Evolutionary conservation across 2,888 invertebrate species (phyloP).

Genomic region (Parnassius glacialis): DNA sequence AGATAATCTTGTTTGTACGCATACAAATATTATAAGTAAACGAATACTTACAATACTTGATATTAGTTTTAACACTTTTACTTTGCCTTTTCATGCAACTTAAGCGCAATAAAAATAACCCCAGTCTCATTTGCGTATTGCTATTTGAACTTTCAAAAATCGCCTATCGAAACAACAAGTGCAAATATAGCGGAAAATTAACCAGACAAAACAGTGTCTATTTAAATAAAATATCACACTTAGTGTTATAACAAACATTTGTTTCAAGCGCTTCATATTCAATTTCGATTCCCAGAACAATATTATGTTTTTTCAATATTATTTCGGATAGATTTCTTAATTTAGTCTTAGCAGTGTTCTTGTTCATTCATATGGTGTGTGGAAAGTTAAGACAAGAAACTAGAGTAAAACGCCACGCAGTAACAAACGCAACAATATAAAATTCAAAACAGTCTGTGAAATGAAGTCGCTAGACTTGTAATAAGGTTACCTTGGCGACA

Average conservation of each 20-base stretch:
- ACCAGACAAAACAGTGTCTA: conserved; percentile 12
- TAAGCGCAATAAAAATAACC: conserved; percentile 44
- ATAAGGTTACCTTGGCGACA: conserved; percentile 14
- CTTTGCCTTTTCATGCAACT: conserved; percentile 41
- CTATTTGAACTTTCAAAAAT: conserved; percentile 75
- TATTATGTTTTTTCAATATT: conserved; percentile 16
- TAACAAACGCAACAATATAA: conserved; percentile 24
- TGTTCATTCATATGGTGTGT: conserved; percentile 26
- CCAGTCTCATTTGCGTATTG: conserved; percentile 56
- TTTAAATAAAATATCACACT: conserved; percentile 15
- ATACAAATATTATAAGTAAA: not conserved
- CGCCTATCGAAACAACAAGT: conserved; percentile 63
- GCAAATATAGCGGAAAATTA: conserved; percentile 55
- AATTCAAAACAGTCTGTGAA: conserved; percentile 25
- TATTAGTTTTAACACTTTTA: conserved; percentile 49
- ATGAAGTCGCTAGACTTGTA: conserved; percentile 24
- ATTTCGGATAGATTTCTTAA: conserved; percentile 17
- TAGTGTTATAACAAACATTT: conserved; percentile 16
- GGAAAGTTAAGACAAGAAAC: conserved; percentile 27
- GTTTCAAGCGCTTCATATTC: not conserved
- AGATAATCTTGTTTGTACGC: conserved; percentile 37
- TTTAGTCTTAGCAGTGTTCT: conserved; percentile 22
- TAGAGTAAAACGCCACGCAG: conserved; percentile 24
- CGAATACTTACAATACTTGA: not conserved
- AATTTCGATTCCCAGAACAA: conserved; percentile 15